A percentile compares a stretch with the other conserved stretches of the same genome.
These are phyloP conservation scores for Hiodon alosoides DNA, from an alignment of 2,113 vertebrate genomes.

Conservation along the genomic window DNA sequence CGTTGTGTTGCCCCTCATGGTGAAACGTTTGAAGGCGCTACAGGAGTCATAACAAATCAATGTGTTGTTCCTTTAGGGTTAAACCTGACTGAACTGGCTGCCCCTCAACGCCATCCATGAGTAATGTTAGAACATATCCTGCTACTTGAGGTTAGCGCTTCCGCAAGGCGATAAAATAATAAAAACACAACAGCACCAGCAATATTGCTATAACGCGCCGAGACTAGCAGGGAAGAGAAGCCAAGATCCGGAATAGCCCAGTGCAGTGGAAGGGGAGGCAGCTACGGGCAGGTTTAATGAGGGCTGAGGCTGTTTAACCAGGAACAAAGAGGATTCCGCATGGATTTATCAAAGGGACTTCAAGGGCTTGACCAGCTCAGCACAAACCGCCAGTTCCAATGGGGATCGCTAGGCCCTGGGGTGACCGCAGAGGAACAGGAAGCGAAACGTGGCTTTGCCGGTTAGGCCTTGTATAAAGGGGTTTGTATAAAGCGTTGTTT, in stretches of 20 bases:
- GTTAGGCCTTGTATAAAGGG: background rate
- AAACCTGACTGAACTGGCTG: slow-evolving; percentile 9
- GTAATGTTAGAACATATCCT: slow-evolving; percentile 8
- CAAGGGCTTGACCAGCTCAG: slow-evolving; percentile 1
- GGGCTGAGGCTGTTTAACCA: background rate
- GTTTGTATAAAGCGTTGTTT: background rate
- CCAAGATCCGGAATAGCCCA: background rate
- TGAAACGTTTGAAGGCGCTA: background rate
- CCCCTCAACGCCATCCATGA: background rate
- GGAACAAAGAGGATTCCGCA: background rate
- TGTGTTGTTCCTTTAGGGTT: slow-evolving; percentile 1
- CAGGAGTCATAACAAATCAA: slow-evolving; percentile 8
- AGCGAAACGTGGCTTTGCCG: background rate
- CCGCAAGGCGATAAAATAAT: background rate
- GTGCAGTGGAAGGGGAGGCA: too few species aligned
- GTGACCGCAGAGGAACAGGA: background rate
- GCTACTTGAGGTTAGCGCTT: background rate
- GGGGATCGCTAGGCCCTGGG: background rate
- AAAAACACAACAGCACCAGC: background rate
- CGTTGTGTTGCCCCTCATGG: background rate
- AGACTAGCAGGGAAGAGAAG: background rate
- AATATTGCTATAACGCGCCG: background rate
- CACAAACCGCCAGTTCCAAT: background rate
- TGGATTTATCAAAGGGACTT: background rate
- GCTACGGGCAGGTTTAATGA: background rate